Percentiles rank a stretch among this genome's conserved stretches.
Conservation (phyloP, 2,888 invertebrate genomes). For the Salticus scenicus region DNA sequence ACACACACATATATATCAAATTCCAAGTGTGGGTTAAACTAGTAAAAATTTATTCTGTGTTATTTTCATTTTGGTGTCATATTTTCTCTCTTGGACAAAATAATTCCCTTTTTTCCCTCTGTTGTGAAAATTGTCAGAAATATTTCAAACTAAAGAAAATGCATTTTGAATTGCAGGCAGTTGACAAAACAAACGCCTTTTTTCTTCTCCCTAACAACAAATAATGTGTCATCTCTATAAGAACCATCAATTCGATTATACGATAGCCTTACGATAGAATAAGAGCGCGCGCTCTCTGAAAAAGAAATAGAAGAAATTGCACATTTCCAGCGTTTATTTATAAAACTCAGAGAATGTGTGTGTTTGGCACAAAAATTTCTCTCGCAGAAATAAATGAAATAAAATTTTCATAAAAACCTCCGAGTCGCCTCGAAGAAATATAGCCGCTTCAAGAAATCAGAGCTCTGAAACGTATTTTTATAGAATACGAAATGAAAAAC, state of each 20-base stretch:
- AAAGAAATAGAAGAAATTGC: background rate
- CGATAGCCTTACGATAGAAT: slow-evolving; percentile 23
- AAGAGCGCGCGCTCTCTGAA: background rate
- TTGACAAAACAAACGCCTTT: background rate
- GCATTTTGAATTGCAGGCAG: slow-evolving; percentile 49
- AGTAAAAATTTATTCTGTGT: too few relatives aligned
- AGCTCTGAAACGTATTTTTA: slow-evolving; percentile 9
- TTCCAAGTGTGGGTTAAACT: too few relatives aligned
- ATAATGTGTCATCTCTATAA: background rate
- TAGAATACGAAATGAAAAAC: slow-evolving; percentile 41
- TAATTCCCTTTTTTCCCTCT: background rate
- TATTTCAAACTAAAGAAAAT: slow-evolving; percentile 34
- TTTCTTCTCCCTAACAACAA: background rate
- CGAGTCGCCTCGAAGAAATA: slow-evolving; percentile 21
- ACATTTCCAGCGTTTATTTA: slow-evolving; percentile 44
- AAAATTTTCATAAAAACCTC: slow-evolving; percentile 20
- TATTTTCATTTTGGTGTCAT: background rate
- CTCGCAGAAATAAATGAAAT: slow-evolving; percentile 44
- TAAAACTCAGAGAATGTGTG: slow-evolving; percentile 34
- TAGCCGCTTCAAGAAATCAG: slow-evolving; percentile 53
- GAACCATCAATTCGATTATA: slow-evolving; percentile 62
- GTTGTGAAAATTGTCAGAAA: background rate
- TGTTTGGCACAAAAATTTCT: slow-evolving; percentile 21
- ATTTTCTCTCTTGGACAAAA: background rate
- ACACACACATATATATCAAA: too few relatives aligned